phyloP scores from a whole-genome alignment of 2,888 invertebrate species.

The Brachypterus glaber region DNA sequence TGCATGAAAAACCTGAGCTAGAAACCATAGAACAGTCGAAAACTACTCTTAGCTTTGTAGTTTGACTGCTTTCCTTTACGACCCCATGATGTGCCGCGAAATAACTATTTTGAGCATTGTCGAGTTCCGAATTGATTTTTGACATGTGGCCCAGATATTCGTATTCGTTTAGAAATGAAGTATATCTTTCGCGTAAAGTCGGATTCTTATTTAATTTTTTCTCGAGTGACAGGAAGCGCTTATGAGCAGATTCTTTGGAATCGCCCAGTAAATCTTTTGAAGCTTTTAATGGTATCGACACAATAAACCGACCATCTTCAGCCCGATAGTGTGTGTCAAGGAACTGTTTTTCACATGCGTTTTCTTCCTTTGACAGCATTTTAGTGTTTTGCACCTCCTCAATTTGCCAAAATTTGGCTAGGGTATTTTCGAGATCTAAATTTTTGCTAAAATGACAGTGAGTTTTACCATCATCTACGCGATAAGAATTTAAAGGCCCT shows the following conservation, averaged over 20 bases:
- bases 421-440: too few species aligned
- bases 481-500: too few species aligned
- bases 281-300: conserved; percentile 4
- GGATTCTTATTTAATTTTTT: conserved; percentile 3
- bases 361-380: conserved; percentile 9
- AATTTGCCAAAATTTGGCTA: conserved; percentile 1
- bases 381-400: neutral
- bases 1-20: conserved; percentile 13
- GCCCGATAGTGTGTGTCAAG: neutral
- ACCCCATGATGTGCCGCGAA: conserved; percentile 14
- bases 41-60: conserved; percentile 14
- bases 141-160: conserved; percentile 6
- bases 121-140: neutral
- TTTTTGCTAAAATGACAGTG: too few species aligned
- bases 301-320: conserved; percentile 6
- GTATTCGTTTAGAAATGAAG: conserved; percentile 9
- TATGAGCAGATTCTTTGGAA: conserved; percentile 1
- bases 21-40: conserved; percentile 13
- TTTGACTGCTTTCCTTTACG: conserved; percentile 6
- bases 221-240: conserved; percentile 5
- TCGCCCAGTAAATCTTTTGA: neutral
- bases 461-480: too few species aligned
- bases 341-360: conserved; percentile 15
- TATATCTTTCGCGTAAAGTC: conserved; percentile 4
- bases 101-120: conserved; percentile 1